Conservation (phyloP, 2,888 invertebrate species). For the Phragmatobia fuliginosa region DNA sequence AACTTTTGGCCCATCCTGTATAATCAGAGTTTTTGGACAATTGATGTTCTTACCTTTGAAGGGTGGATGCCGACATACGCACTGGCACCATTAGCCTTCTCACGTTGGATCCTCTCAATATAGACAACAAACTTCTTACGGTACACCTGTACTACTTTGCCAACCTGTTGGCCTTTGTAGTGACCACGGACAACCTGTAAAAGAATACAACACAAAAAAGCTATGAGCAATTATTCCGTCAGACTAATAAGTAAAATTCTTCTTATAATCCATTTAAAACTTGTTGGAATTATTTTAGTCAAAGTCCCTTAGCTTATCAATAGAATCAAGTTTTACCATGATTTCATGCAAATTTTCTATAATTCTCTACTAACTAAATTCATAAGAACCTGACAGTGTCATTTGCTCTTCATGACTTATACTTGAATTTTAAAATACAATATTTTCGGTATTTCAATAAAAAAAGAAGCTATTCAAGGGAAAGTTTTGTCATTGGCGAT, state of each 20-base stretch:
- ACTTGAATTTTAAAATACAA: too few relatives aligned
- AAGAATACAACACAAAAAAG: constrained; percentile 16
- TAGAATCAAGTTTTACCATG: background rate
- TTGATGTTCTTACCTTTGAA: constrained; percentile 93
- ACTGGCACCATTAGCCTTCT: constrained; percentile 99
- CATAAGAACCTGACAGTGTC: too few relatives aligned
- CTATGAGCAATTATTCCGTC: too few relatives aligned
- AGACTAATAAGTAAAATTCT: background rate
- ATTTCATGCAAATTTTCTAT: too few relatives aligned
- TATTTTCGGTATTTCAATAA: too few relatives aligned
- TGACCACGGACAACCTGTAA: constrained; percentile 97
- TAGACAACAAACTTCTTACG: constrained; percentile 99
- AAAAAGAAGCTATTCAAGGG: too few relatives aligned
- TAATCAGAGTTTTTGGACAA: background rate
- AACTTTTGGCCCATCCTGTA: too few relatives aligned
- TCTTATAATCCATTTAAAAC: background rate
- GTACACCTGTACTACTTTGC: constrained; percentile 99
- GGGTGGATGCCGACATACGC: constrained; percentile 99
- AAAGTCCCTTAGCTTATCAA: background rate
- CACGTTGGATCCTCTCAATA: constrained; percentile 99
- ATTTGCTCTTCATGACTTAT: too few relatives aligned
- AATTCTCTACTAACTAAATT: too few relatives aligned
- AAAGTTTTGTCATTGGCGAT: too few relatives aligned
- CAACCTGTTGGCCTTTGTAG: constrained; percentile 99
- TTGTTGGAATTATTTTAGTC: background rate